Base-by-base conservation (phyloP, 2,888 invertebrate species). In the Ashinkailepas kermadecensis region DNA sequence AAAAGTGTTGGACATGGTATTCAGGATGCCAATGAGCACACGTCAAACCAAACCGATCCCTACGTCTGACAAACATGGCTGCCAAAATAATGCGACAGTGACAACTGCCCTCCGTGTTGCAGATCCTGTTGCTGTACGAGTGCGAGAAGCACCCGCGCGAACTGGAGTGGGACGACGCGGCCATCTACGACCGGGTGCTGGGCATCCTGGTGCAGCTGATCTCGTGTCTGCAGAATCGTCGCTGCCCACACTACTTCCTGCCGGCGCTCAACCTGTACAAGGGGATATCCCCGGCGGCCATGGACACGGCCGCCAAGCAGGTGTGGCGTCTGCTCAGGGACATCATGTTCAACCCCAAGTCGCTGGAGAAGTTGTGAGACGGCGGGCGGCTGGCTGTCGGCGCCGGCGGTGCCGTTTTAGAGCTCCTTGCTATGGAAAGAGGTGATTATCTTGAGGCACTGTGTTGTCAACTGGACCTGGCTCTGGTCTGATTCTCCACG, bases 61-160 rank as follows among this genome's bases (percentile, higher is more conserved):
- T 13, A 18, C 18, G 13, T 18, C 18, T 13, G 62, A 18, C 13
- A 62, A 62, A 13, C 4, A 39, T 39, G 39, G 39, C 39, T 59
- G 59, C 59, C 11, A 7, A 7, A 2, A 59, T 15, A 7, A 59
- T 7, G 59, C 59, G 59, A 13, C 15, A 59, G 59, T 59, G 59
- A 59, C 65, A 18, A 1, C 21, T 13, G 21, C 64, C 18, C 21
- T 74, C 74, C n/a, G 74, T 74, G 23, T 25, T 91, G 86, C 90
- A 90, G 89, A 96, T 95, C 78, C 89, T 97, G 78, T 89, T 97
- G 82, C 88, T 97, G 85, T 96, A 96, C 90, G 97, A 97, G 88
- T 97, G 97, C 88, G 97, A 97, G 89, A 97, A 97, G 87, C 97
- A 97, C 88, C 95, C 96, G 9, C 90, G 94, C 82, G 96, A 97